A percentile compares a stretch with the other conserved stretches of the same genome.
Evolutionary conservation across 2,113 vertebrate genomes (phyloP).

Genomic region (Oreochromis tanganicae): DNA sequence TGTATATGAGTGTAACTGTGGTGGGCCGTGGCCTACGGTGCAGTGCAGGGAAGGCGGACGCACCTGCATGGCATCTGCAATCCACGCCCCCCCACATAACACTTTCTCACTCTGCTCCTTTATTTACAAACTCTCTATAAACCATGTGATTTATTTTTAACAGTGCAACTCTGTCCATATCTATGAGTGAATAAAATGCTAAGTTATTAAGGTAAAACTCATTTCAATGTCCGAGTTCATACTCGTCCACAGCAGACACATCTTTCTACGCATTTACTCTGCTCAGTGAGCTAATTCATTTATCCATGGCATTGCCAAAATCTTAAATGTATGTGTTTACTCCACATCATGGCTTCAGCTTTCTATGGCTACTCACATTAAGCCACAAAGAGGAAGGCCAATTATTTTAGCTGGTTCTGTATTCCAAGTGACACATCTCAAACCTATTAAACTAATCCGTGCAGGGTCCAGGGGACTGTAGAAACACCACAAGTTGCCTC

Average conservation of each 20-base stretch:
- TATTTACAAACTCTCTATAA: background rate
- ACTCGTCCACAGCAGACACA: background rate
- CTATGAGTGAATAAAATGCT: background rate
- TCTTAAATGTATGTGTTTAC: background rate
- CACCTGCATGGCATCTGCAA: too few species aligned
- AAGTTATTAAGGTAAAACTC: background rate
- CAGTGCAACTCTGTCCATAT: background rate
- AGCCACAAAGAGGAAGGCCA: background rate
- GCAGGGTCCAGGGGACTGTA: background rate
- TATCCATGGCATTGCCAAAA: background rate
- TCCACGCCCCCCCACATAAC: background rate
- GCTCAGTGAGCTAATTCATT: background rate
- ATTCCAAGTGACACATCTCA: background rate
- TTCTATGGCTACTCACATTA: background rate
- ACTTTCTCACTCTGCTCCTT: background rate
- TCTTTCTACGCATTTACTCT: background rate
- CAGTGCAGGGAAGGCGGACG: too few species aligned
- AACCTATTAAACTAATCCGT: background rate
- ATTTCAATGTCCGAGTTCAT: background rate
- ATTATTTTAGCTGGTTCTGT: background rate
- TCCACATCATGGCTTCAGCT: background rate
- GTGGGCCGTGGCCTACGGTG: too few species aligned
- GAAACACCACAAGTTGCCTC: constrained; percentile 5
- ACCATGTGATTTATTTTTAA: background rate
- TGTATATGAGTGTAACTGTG: background rate